These are phyloP conservation scores for Apodemus sylvaticus DNA, from an alignment of 2,113 vertebrate genomes.

Conservation along the genomic window DNA sequence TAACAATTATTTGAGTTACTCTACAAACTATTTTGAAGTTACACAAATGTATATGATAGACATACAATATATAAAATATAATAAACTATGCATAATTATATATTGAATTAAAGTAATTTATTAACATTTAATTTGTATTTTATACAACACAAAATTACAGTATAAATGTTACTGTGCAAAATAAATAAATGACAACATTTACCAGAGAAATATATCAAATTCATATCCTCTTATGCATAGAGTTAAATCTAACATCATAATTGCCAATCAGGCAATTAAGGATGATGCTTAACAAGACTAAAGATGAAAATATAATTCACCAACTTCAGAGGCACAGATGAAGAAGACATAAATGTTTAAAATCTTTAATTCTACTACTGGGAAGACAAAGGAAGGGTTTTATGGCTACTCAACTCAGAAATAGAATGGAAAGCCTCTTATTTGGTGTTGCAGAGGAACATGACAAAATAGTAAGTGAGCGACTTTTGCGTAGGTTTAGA, in stretches of 20 bases:
- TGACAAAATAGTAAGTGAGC: neutral
- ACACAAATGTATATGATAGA: neutral
- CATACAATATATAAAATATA: neutral
- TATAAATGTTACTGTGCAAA: neutral
- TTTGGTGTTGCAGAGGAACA: neutral
- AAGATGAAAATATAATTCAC: neutral
- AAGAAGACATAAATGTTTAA: neutral
- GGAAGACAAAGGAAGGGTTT: neutral
- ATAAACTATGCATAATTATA: neutral
- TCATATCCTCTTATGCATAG: neutral
- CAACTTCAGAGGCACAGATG: neutral
- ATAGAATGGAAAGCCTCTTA: neutral
- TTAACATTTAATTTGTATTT: neutral
- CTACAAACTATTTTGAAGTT: neutral
- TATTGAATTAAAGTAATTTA: neutral
- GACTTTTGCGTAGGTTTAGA: neutral
- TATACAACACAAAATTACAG: neutral
- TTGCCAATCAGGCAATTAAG: neutral
- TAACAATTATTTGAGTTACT: neutral
- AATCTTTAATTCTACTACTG: neutral
- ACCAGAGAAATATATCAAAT: neutral
- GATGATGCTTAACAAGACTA: neutral
- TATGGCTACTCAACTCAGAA: neutral
- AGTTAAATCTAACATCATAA: neutral
- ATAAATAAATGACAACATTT: neutral